Base-by-base conservation (phyloP, 2,888 invertebrate species). In the Malthinus flaveolus region DNA sequence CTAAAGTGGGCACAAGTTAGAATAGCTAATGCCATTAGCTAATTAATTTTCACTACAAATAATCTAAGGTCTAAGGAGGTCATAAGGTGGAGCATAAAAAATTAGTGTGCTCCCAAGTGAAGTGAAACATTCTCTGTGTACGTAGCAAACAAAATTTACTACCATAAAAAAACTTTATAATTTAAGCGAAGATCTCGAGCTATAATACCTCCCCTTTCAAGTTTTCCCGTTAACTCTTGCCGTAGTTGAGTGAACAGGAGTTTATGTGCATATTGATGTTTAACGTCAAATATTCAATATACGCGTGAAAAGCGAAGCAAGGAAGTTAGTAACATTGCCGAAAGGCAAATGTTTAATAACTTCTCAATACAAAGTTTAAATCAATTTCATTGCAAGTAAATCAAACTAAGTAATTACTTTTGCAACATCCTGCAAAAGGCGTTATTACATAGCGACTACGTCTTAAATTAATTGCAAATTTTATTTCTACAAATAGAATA, bases 261-360 rank as follows among this genome's bases (percentile, higher is more conserved):
- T 54, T 39, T 34, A 10, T 8, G 33, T 32, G 3, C 39, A 37
- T 33, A 54, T 54, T 54, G 39, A 48, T 48, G 47, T 37, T 37
- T 8, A 15, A 45, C 44, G 45, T 53, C 47, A 47, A 54, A 39
- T 54, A 39, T 39, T 54, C 47, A 39, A 39, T 39, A 48, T 11
- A 32, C 13, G 33, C 4, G 11, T 7, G 48, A 37, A 34, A 47
- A 46, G 32, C 32, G 8, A 10, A 13, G 23, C 33, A 23, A 12
- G 15, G 15, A 39, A 35, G 34, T 35, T 10, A 13, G 34, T 10
- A 51, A 44, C 34, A 12, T 36, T 32, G 32, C 11, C 11, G 7
- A 45, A 45, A 13, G 23, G 7, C 15, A 48, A 37, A 32, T 48
- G 34, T 47, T 54, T 54, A 54, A 54, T 54, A 47, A 54, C 39